Percentiles rank a stretch among this genome's conserved stretches.
These are phyloP conservation scores for Perognathus longimembris DNA, from an alignment of 2,113 vertebrate genomes.

Conservation along the genomic window DNA sequence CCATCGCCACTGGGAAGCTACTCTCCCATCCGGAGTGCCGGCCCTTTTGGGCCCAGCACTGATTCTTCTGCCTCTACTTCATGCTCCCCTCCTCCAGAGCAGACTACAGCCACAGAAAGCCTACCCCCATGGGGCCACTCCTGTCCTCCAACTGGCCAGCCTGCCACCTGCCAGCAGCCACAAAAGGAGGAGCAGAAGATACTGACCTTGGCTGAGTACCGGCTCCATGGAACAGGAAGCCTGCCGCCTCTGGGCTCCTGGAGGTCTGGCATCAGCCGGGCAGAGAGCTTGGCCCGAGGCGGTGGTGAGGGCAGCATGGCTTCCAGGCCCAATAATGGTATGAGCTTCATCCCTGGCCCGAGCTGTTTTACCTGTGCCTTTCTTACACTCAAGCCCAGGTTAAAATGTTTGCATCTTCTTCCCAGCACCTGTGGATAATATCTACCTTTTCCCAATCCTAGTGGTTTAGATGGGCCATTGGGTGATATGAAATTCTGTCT, in stretches of 20 bases:
- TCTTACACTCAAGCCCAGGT: background rate
- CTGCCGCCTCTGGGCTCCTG: slow-evolving; percentile 81
- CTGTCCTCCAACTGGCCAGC: slow-evolving; percentile 82
- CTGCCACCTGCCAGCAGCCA: slow-evolving; percentile 85
- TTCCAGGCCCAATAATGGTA: slow-evolving; percentile 91
- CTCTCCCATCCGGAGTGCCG: slow-evolving; percentile 91
- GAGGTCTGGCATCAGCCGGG: slow-evolving; percentile 81
- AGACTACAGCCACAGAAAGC: slow-evolving; percentile 82
- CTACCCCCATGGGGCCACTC: slow-evolving; percentile 85
- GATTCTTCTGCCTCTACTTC: slow-evolving; percentile 89
- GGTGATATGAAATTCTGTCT: background rate
- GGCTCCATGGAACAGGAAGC: slow-evolving; percentile 84
- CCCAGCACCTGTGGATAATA: background rate
- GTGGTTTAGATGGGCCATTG: background rate
- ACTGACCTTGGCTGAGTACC: slow-evolving; percentile 84
- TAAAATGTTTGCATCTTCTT: background rate
- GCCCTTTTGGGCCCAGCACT: slow-evolving; percentile 87
- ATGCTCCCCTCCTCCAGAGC: slow-evolving; percentile 87
- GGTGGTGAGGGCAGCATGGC: slow-evolving; percentile 84
- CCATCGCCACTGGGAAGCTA: slow-evolving; percentile 97
- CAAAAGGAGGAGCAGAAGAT: slow-evolving; percentile 78
- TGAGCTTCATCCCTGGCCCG: slow-evolving; percentile 32
- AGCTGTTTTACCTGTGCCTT: background rate
- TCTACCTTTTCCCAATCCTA: background rate
- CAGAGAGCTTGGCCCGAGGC: slow-evolving; percentile 80